Evolutionary conservation across 2,113 vertebrate genomes (phyloP).

Genomic region (Gymnogyps californianus): DNA sequence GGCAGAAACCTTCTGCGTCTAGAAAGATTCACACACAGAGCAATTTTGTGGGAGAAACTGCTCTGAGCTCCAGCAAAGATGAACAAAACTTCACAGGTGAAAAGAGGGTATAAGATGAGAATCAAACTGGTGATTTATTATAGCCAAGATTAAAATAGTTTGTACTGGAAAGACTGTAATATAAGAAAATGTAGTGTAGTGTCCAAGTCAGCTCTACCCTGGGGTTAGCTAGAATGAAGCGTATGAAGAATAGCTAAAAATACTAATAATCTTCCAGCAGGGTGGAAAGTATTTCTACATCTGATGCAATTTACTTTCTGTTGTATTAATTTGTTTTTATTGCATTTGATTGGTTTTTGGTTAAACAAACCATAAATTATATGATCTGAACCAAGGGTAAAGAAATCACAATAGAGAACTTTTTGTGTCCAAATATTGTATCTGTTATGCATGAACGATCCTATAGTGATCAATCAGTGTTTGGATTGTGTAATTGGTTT

Average conservation of each 20-base stretch:
- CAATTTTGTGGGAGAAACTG: not conserved
- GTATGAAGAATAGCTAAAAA: not conserved
- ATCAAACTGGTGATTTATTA: not conserved
- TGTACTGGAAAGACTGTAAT: conserved; percentile 11
- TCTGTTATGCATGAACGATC: not conserved
- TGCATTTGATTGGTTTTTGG: not conserved
- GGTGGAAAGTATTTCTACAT: not conserved
- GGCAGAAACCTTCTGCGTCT: not conserved
- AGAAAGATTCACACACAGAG: not conserved
- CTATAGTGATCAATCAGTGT: not conserved
- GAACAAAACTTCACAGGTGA: conserved; percentile 22
- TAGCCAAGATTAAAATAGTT: conserved; percentile 16
- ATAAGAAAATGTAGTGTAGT: not conserved
- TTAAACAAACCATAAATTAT: not conserved
- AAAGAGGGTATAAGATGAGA: not conserved
- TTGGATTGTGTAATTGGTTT: conserved; percentile 11
- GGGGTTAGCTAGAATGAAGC: not conserved
- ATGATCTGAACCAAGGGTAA: not conserved
- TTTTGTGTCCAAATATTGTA: not conserved
- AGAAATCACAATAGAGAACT: not conserved
- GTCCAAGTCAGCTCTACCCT: not conserved
- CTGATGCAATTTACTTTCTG: not conserved
- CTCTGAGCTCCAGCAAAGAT: conserved; percentile 2
- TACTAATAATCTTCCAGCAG: not conserved
- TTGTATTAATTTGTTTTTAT: not conserved